These are phyloP conservation scores for Corythornis cristatus DNA, from an alignment of 2,113 vertebrate genomes.

Conservation along the genomic window DNA sequence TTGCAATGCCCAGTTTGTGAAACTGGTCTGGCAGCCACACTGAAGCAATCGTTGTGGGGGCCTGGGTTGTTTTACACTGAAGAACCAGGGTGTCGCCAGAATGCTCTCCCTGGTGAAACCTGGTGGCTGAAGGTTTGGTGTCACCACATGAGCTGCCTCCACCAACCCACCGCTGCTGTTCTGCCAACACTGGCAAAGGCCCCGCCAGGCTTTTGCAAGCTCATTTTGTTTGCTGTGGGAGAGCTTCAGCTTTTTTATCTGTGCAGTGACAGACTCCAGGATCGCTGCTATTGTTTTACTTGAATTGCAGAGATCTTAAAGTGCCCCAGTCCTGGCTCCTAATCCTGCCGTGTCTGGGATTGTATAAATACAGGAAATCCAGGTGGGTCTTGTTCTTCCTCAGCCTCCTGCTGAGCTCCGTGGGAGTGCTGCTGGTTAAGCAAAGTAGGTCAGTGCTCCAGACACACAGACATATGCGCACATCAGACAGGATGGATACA, in stretches of 20 bases:
- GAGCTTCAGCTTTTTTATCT: not conserved
- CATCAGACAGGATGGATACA: not conserved
- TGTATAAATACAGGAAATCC: not conserved
- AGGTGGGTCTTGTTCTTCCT: conserved; percentile 1
- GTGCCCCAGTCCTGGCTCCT: not conserved
- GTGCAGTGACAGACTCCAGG: not conserved
- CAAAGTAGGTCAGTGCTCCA: conserved; percentile 9
- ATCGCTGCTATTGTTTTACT: not conserved
- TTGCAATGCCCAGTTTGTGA: not conserved
- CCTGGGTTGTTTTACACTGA: not conserved
- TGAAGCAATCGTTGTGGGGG: not conserved
- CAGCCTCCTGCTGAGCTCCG: not conserved
- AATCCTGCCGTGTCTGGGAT: not conserved
- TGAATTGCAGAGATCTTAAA: not conserved
- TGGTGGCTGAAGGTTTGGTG: not conserved
- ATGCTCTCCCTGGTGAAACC: not conserved
- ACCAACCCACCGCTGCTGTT: fast-evolving
- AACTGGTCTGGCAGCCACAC: not conserved
- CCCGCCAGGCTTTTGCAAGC: not conserved
- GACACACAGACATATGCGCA: not conserved
- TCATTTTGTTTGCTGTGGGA: not conserved
- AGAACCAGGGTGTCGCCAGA: not conserved
- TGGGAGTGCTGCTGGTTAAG: not conserved
- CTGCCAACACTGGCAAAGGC: fast-evolving
- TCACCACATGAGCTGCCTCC: not conserved